Base-by-base conservation (phyloP, 1,140 invertebrate species). In the Drosophila teissieri region DNA sequence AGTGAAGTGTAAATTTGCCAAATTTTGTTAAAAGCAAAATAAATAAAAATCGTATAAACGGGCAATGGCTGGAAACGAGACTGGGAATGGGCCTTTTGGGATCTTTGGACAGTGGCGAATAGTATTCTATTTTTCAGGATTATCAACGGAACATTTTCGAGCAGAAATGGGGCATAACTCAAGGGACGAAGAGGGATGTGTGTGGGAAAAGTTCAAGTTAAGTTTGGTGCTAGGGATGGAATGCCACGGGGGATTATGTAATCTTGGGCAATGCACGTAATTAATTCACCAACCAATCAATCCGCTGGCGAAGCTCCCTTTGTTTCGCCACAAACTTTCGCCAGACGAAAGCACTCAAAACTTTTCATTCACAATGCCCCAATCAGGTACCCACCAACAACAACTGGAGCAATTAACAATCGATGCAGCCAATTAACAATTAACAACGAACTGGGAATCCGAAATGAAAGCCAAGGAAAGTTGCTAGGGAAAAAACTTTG, bases 401-500 rank as follows among this genome's bases (percentile, higher is more conserved):
- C 42, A 76, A 67, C 55, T 56, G 44, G 63, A 60, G 74, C 67
- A 83, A 88, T 89, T 83, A 88, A 83, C 76, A 89, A 89, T 80
- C 79, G 63, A 89, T 88, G 84, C 83, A 78, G 79, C 83, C 82
- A 85, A 88, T 88, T 88, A 86, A 85, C 81, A 85, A 85, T 85
- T 86, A 82, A 88, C 74, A 65, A 61, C 22, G 37, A 54, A 88
- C 74, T 62, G 64, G 27, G 37, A 54, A 37, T 61, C 45, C 49
- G 57, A 72, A 68, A 54, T 65, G 63, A 34, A 49, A 49, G 34
- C 40, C 37, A 53, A 48, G 11, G 53, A 73, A 78, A 78, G 49
- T 65, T 76, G 55, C 19, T 42, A 12, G 5, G 52, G 27, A 10
- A 49, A 31, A 70, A 72, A 72, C 42, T 72, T 72, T 57, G 27